Conservation (phyloP, 1,140 invertebrate genomes). For the Vanessa tameamea region DNA sequence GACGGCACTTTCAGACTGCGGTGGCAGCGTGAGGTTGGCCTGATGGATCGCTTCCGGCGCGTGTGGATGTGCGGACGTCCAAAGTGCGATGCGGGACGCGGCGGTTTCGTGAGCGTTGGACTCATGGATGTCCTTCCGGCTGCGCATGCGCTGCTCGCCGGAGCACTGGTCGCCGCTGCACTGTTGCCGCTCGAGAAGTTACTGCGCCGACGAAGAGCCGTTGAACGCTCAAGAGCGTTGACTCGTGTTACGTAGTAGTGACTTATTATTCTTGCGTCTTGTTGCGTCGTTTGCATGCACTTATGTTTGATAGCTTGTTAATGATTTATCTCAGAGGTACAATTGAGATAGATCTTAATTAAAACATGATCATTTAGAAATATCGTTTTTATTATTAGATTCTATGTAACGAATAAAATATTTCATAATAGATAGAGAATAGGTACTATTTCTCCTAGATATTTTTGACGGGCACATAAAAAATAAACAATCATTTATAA, state of each 20-base stretch:
- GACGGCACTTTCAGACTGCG: constrained; percentile 46
- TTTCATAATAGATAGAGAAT: too few relatives aligned
- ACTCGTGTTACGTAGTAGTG: background rate
- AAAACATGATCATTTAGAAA: too few relatives aligned
- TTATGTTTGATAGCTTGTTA: too few relatives aligned
- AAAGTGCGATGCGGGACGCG: constrained; percentile 71
- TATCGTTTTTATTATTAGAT: too few relatives aligned
- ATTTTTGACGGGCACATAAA: too few relatives aligned
- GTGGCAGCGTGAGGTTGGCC: constrained; percentile 67
- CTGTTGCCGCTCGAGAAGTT: constrained; percentile 26
- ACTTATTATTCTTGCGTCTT: background rate
- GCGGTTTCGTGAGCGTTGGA: constrained; percentile 70
- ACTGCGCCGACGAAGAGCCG: background rate
- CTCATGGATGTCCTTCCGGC: constrained; percentile 47
- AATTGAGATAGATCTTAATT: too few relatives aligned
- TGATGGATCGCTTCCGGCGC: constrained; percentile 51
- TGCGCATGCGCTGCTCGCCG: constrained; percentile 38
- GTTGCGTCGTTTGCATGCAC: too few relatives aligned
- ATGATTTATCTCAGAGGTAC: too few relatives aligned
- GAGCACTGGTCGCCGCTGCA: constrained; percentile 19
- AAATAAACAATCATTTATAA: too few relatives aligned
- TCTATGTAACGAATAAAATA: too few relatives aligned
- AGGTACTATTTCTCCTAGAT: too few relatives aligned
- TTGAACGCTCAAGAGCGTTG: background rate
- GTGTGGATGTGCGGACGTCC: constrained; percentile 72